Conservation (phyloP, 2,888 invertebrate species). For the Phasia obesa region DNA sequence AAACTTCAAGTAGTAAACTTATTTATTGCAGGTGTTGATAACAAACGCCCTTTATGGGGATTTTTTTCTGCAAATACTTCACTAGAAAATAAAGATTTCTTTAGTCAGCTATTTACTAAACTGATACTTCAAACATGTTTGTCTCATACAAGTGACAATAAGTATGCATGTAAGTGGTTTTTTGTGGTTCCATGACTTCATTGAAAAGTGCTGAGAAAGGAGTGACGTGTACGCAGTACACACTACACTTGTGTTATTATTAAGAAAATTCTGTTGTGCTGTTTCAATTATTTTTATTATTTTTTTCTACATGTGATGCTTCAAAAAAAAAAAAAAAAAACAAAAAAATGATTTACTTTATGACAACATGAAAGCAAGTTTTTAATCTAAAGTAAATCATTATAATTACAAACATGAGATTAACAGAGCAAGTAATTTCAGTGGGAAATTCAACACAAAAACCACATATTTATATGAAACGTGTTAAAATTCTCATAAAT, state of each 20-base stretch:
- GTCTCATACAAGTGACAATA: conserved; percentile 52
- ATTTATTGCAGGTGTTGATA: conserved; percentile 70
- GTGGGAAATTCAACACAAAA: conserved; percentile 24
- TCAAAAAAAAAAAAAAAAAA: conserved; percentile 21
- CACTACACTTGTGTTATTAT: conserved; percentile 28
- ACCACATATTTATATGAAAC: conserved; percentile 32
- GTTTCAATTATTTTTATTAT: conserved; percentile 21
- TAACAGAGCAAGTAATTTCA: conserved; percentile 61
- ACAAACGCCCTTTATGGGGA: conserved; percentile 52
- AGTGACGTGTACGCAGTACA: neutral
- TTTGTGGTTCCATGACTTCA: neutral
- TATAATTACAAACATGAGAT: conserved; percentile 68
- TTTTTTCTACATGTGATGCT: conserved; percentile 16
- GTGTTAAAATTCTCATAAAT: conserved; percentile 61
- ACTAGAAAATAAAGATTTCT: conserved; percentile 27
- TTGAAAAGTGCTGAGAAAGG: conserved; percentile 34
- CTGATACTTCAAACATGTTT: conserved; percentile 17
- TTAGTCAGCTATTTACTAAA: conserved; percentile 40
- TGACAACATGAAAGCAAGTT: conserved; percentile 69
- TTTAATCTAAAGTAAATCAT: conserved; percentile 69
- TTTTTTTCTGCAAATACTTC: conserved; percentile 18
- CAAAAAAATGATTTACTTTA: conserved; percentile 66
- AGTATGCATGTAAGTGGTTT: conserved; percentile 47
- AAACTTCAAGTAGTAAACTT: conserved; percentile 53
- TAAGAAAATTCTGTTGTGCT: conserved; percentile 13